Evolutionary conservation across 2,888 invertebrate genomes (phyloP), one percentile per base, ranked within the genome.

Genomic region (Heliconius aoede): DNA sequence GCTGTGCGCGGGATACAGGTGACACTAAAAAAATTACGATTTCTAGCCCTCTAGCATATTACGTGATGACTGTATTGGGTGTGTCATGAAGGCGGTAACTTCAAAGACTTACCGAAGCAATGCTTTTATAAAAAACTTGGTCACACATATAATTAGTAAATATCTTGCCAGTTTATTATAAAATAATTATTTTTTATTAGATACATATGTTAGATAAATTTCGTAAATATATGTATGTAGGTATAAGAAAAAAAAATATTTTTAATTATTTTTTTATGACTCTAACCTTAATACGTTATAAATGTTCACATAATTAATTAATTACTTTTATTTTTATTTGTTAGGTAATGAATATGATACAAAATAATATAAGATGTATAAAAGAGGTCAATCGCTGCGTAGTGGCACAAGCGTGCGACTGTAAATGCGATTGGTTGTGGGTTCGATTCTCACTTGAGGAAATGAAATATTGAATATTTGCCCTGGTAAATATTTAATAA

Each of bases 51-150:
- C n/a, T 30, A 26, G 30, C 30, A 8, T 32, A n/a, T n/a, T 15
- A 28, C 5, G 21, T 21, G 21, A 32, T 4, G 62, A 32, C 4
- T 64, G 13, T 64, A 24, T 51, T 69, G 55, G 69, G 69, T 69
- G 69, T 69, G 69, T 30, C 55, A 69, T 30, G n/a, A 69, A 30
- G n/a, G 30, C 30, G 69, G 51, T 55, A 30, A n/a, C 26, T 72
- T 40, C 26, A 72, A 61, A 60, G 64, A 24, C 36, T 62, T 32
- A 5, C n/a, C 15, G 1, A 21, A 21, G 55, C 21, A n/a, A 64
- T 18, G 65, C n/a, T 36, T 5, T 64, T n/a, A 64, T n/a, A 36
- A 21, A 32, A 62, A 21, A 36, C 4, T 64, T 36, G 36, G 24
- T 65, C 64, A 24, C 7, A 36, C 24, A 24, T 65, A 13, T 8